Evolutionary conservation across 2,888 invertebrate species (phyloP).

Genomic region (Harpagoxenus sublaevis): DNA sequence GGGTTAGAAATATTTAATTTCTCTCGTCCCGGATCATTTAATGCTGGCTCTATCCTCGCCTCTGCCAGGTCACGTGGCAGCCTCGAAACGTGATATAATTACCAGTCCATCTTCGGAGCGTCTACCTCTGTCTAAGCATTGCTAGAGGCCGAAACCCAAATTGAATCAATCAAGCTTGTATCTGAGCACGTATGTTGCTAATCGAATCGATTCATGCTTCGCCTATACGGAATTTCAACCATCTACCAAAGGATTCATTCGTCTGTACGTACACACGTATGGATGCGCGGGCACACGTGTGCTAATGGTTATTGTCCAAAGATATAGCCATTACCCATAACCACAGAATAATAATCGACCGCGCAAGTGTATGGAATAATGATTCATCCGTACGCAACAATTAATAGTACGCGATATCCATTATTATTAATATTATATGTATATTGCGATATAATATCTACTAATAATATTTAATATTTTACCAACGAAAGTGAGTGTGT

Average conservation of each 20-base stretch:
- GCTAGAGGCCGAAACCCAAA: slow-evolving; percentile 56
- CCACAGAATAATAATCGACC: background rate
- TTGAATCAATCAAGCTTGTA: slow-evolving; percentile 75
- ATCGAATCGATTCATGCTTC: slow-evolving; percentile 78
- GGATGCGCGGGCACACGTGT: background rate
- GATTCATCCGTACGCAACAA: background rate
- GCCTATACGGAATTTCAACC: slow-evolving; percentile 75
- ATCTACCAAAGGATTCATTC: slow-evolving; percentile 64
- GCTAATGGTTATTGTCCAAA: slow-evolving; percentile 23
- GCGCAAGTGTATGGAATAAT: background rate
- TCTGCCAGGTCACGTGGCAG: slow-evolving; percentile 30
- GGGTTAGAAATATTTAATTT: slow-evolving; percentile 41
- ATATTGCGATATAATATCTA: background rate
- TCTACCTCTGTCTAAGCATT: slow-evolving; percentile 51
- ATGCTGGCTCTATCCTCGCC: slow-evolving; percentile 3
- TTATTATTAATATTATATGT: background rate
- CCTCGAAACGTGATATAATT: slow-evolving; percentile 52
- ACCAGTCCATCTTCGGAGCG: slow-evolving; percentile 54
- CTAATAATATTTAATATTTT: background rate
- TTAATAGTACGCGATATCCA: background rate
- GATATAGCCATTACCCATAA: background rate
- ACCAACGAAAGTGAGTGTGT: background rate
- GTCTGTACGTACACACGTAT: background rate
- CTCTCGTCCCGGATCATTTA: slow-evolving; percentile 8
- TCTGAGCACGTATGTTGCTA: slow-evolving; percentile 75